Evolutionary conservation across 30 jellyfish, hydroid and myxozoan genomes (phyloP), one percentile per base, ranked within the genome.

Genomic region (Morbakka virulenta): DNA sequence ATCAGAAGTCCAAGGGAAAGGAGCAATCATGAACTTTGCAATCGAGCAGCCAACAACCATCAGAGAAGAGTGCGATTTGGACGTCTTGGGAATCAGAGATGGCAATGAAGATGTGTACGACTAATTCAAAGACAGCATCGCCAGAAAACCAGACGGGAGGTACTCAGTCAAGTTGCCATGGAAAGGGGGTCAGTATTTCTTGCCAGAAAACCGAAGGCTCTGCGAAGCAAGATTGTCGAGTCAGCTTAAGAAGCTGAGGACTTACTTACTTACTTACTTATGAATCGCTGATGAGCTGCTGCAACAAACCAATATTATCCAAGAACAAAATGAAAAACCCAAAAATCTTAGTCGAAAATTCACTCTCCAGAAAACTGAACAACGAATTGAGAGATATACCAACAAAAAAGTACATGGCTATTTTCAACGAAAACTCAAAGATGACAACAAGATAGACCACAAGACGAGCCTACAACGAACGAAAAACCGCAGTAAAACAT

Each of bases 91-190:
- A 49, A 51, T 73, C 52, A 29, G 29, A 50, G 85, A 73, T 48
- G 31, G 41, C 77, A 52, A 26, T 4, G 85, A 50, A 53, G 80
- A 76, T 35, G 80, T 53, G 67, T 76, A 53, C 35, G 80, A 76
- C 32, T 67, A 57, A 9, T 73, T 73, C 76, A 73, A 50, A 17
- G 77, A 52, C 77, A 25, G 31, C 11, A 27, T 52, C 32, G 14
- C 82, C 9, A 26, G 77, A 52, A 12, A 23, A 2, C n/a, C 32
- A 6, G 85, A 50, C 29, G 85, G 85, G 6, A 31, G 80, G 26
- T 76, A 62, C 67, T 53, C 69, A 32, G 87, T 76, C 52, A 76
- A 35, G 50, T 61, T 76, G 22, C 87, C 87, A 53, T 53, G 87
- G 87, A 76, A 27, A 41, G 62, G 30, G 50, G 87, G 77, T 23